phyloP scores from a whole-genome alignment of 2,113 vertebrate genomes.

The Nyctibius bracteatus region DNA sequence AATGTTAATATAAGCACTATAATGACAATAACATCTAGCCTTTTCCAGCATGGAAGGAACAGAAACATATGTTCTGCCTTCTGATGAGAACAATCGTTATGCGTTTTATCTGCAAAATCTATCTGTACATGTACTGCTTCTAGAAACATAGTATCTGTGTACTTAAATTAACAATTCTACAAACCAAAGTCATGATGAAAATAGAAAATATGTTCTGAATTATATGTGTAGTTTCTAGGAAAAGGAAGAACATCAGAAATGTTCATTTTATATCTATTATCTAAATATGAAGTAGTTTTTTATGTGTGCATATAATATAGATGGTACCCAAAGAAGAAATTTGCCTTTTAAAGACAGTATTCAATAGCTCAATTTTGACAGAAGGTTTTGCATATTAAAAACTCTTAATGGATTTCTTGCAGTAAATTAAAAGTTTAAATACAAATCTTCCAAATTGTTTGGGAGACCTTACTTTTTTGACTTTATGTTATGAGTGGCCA shows the following conservation, averaged over 20 bases:
- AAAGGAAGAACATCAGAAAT: not conserved
- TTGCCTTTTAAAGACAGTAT: not conserved
- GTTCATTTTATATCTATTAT: not conserved
- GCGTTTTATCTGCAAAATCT: not conserved
- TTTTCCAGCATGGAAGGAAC: not conserved
- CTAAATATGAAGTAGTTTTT: not conserved
- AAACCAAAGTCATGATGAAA: not conserved
- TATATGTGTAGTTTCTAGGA: not conserved
- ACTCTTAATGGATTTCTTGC: not conserved
- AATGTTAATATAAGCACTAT: conserved; percentile 30
- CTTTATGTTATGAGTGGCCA: not conserved
- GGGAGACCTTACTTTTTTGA: not conserved
- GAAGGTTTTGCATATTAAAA: not conserved
- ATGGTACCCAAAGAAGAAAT: not conserved
- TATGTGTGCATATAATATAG: not conserved
- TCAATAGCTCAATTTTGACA: not conserved
- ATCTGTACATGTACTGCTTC: not conserved
- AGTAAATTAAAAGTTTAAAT: not conserved
- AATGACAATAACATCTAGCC: not conserved
- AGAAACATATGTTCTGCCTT: conserved; percentile 28
- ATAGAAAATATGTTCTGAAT: not conserved
- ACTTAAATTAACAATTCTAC: not conserved
- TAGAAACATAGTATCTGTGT: not conserved
- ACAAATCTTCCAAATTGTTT: not conserved
- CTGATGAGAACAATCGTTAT: not conserved